Percentiles rank a stretch among this genome's conserved stretches.
Evolutionary conservation across 2,113 vertebrate species (phyloP).

Genomic region (Chionodraco myersi): DNA sequence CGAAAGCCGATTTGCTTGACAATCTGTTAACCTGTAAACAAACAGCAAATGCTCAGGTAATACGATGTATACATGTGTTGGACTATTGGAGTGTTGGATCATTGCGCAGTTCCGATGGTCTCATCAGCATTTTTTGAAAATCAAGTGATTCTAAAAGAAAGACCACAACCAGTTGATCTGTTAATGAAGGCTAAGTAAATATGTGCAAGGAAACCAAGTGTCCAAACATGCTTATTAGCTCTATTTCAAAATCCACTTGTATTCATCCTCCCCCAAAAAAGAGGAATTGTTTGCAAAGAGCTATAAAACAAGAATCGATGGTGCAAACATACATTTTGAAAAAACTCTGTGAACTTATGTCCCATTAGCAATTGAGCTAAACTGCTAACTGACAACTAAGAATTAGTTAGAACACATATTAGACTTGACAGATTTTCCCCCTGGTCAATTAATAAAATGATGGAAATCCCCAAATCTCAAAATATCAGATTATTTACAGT

Average conservation of each 20-base stretch:
- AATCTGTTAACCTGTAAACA: no score
- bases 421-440: background rate
- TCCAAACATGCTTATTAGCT: background rate
- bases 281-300: background rate
- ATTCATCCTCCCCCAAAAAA: background rate
- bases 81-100: no score
- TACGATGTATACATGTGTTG: no score
- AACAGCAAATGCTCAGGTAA: no score
- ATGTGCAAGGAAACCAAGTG: no score
- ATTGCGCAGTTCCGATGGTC: background rate
- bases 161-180: background rate
- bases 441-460: background rate
- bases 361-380: background rate
- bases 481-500: constrained; percentile 1
- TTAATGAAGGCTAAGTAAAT: background rate
- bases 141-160: background rate
- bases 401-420: background rate
- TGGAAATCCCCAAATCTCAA: background rate
- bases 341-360: background rate
- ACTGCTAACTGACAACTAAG: background rate
- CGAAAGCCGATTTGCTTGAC: no score
- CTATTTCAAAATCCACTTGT: background rate
- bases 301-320: background rate
- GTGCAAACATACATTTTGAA: background rate
- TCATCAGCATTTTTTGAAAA: background rate